Evolutionary conservation across 2,797 vertebrate genomes (phyloP), one percentile per base, ranked within the genome.

Genomic region (Tapera naevia): DNA sequence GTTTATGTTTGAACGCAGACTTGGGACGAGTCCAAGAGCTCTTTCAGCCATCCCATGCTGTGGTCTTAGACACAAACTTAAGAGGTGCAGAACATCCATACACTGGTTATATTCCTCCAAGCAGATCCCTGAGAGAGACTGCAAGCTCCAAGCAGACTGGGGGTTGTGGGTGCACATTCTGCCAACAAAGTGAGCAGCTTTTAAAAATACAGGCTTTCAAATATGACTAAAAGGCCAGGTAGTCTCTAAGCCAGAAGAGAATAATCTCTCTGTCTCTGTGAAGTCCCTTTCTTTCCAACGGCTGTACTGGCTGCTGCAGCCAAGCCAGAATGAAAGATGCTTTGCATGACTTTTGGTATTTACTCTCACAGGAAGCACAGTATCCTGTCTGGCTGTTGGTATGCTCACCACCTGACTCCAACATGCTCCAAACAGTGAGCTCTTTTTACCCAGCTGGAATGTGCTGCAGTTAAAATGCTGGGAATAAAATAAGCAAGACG

Each of bases 361-460:
- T 95, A 93, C 95, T 92, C 95, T 94, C 60, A 80, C 76, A 96
- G 97, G 97, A 97, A 97, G 96, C 93, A 7, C 81, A 91, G 95
- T 73, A 97, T 97, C 97, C 96, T 96, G 96, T 90, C 96, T 95
- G 96, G 93, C 91, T 94, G 81, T 75, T 76, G 96, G 93, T 82
- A 91, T 89, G 97, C 88, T 89, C 93, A 89, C 93, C 91, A 94
- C 95, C 94, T 92, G 95, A 96, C 95, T 97, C 84, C 35, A 66
- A 95, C 93, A 71, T 19, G 67, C 90, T 92, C 74, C 76, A 93
- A 78, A 97, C 96, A 97, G 96, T 91, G 0, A 48, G 94, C 85
- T 45, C 92, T 96, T 97, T 97, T 84, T 92, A 91, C 91, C 81
- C 92, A 64, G 30, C 74, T 93, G 92, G 89, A 97, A 96, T 96